Evolutionary conservation across 1,140 invertebrate genomes (phyloP).

Genomic region (Drosophila tropicalis): DNA sequence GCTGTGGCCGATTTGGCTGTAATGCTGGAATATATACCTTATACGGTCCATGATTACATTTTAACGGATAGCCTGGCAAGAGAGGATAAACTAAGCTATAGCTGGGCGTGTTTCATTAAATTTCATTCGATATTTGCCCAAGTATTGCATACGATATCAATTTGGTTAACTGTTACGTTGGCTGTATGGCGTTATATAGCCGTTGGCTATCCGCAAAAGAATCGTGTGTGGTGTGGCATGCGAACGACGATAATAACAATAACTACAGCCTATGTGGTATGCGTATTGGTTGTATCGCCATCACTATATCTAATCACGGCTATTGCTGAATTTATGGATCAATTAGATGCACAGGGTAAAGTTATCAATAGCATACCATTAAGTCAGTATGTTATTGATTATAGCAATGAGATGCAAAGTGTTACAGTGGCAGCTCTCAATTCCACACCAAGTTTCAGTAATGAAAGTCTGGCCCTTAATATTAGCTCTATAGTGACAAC

Average conservation of each 20-base stretch:
- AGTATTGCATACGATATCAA: conserved; percentile 95
- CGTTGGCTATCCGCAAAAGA: conserved; percentile 90
- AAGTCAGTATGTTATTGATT: conserved; percentile 68
- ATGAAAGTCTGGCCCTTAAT: conserved; percentile 19
- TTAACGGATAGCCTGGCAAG: conserved; percentile 71
- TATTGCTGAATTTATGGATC: conserved; percentile 83
- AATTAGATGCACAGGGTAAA: conserved; percentile 83
- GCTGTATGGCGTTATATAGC: conserved; percentile 97
- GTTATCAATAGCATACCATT: conserved; percentile 69
- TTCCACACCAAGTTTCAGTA: conserved; percentile 28
- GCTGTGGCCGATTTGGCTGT: conserved; percentile 95
- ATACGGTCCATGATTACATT: conserved; percentile 91
- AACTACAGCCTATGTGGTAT: conserved; percentile 90
- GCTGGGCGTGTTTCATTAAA: conserved; percentile 91
- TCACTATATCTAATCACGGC: conserved; percentile 91
- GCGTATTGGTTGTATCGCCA: conserved; percentile 90
- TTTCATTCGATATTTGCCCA: conserved; percentile 93
- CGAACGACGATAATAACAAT: conserved; percentile 89
- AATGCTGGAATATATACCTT: conserved; percentile 97
- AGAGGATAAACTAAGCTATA: conserved; percentile 86
- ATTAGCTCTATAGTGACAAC: conserved; percentile 38
- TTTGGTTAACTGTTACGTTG: conserved; percentile 94
- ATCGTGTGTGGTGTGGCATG: conserved; percentile 90
- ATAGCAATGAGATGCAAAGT: conserved; percentile 49
- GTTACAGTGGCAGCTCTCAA: conserved; percentile 34